phyloP scores from a whole-genome alignment of 2,113 vertebrate genomes.

The Salvator merianae region DNA sequence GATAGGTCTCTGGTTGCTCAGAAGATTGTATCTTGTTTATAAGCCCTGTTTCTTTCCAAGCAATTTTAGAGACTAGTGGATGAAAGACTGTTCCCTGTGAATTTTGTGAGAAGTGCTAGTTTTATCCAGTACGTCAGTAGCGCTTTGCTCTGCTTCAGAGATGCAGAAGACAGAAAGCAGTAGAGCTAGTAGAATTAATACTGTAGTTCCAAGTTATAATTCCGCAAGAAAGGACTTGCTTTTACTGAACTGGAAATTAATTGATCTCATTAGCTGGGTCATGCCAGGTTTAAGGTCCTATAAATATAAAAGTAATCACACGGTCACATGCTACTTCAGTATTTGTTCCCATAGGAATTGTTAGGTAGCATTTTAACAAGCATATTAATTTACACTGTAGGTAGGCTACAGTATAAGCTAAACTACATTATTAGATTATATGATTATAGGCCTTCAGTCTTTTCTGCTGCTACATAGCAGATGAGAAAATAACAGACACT shows the following conservation, averaged over 20 bases:
- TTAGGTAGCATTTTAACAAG: slow-evolving; percentile 1
- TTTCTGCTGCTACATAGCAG: not conserved
- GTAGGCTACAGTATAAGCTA: not conserved
- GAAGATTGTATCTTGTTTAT: not conserved
- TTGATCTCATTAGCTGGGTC: not conserved
- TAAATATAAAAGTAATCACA: slow-evolving; percentile 37
- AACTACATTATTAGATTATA: not conserved
- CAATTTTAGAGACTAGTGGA: not conserved
- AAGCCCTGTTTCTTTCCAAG: not conserved
- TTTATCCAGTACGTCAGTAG: not conserved
- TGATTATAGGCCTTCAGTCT: not conserved
- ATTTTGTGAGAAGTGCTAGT: not conserved
- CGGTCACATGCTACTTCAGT: not conserved
- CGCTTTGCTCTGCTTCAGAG: not conserved
- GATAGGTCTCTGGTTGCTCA: not conserved
- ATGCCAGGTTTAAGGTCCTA: slow-evolving; percentile 25
- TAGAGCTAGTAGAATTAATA: not conserved
- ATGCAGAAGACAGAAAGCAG: not conserved
- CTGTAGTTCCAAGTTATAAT: not conserved
- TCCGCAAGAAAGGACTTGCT: not conserved
- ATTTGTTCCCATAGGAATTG: slow-evolving; percentile 18
- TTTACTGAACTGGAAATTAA: slow-evolving; percentile 20
- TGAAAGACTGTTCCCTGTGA: not conserved
- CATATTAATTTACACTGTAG: not conserved
- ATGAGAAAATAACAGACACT: too few species aligned